These are phyloP conservation scores for Pectinophora gossypiella DNA, from an alignment of 1,140 invertebrate genomes.

Conservation along the genomic window DNA sequence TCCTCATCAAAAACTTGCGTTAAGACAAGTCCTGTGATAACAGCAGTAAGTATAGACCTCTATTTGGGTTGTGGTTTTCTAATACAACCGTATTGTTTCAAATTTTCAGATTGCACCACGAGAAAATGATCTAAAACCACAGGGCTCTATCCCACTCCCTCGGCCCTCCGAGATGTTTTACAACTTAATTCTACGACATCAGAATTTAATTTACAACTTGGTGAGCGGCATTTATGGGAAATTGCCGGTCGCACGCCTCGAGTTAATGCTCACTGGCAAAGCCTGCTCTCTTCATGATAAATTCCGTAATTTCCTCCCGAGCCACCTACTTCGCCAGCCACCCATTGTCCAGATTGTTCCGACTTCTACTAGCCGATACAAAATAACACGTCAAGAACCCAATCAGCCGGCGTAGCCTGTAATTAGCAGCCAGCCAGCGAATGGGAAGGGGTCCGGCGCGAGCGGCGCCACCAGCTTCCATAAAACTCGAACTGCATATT, in stretches of 20 bases:
- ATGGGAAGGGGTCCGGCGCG: slow-evolving; percentile 44
- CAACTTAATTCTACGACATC: slow-evolving; percentile 38
- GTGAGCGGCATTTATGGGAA: slow-evolving; percentile 27
- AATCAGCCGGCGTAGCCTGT: slow-evolving; percentile 47
- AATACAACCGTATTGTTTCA: slow-evolving; percentile 1
- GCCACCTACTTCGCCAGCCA: slow-evolving; percentile 5
- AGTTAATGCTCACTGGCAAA: slow-evolving; percentile 19
- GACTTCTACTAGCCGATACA: not conserved
- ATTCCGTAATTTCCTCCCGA: slow-evolving; percentile 20
- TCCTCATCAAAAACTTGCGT: no score
- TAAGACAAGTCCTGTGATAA: no score
- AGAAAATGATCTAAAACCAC: slow-evolving; percentile 20
- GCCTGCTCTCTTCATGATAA: slow-evolving; percentile 5
- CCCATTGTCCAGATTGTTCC: slow-evolving; percentile 14
- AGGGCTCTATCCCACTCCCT: slow-evolving; percentile 4
- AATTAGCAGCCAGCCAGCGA: slow-evolving; percentile 62
- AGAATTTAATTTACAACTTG: slow-evolving; percentile 41
- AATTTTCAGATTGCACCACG: slow-evolving; percentile 8
- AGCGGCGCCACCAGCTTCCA: slow-evolving; percentile 12
- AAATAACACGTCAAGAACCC: slow-evolving; percentile 51
- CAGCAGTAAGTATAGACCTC: not conserved
- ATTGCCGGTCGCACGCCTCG: slow-evolving; percentile 20
- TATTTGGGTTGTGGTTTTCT: not conserved
- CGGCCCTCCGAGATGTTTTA: slow-evolving; percentile 15
- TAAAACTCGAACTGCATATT: slow-evolving; percentile 14